Base-by-base conservation (phyloP, 2,797 vertebrate genomes). In the Platyrinchus mystaceus region DNA sequence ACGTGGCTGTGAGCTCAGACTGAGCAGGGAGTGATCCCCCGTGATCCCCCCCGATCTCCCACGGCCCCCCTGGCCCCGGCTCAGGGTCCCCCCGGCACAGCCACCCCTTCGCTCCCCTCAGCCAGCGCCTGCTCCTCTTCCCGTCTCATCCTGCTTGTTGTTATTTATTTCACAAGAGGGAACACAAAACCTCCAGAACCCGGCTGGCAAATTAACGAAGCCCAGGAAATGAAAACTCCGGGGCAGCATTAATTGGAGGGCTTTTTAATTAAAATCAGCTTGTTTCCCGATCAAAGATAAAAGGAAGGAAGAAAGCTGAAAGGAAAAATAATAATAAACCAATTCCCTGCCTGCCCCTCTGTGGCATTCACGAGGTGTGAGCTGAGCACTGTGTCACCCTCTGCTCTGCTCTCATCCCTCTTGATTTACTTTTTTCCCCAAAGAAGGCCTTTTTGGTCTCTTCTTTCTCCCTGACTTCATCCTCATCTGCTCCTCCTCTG, bases 241-340 rank as follows among this genome's bases (percentile, higher is more conserved):
- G 14, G 19, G 94, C 95, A 71, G 95, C 96, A 96, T 97, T 96
- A 97, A 95, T 95, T 96, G 94, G 93, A 97, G 96, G 76, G 91
- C 64, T 96, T 97, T 97, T 97, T 96, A 94, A 66, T 97, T 97
- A 96, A 95, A 97, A 79, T 95, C 84, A 96, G 87, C 95, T 95
- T 97, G 95, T 97, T 97, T 94, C 52, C 75, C 6, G 76, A 96
- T 94, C 90, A 92, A 93, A 96, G 95, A 97, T 93, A 96, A 95
- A 95, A 96, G 89, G 89, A 90, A 93, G 86, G 76, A 95, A 79
- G 84, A 80, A 84, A 77, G 83, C 86, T 50, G 89, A 87, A 95
- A 91, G 83, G 73, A 91, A 86, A 85, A 88, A 91, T 9, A 66
- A 85, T 63, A 94, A 75, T 71, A 73, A 85, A 86, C 47, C 68